These are phyloP conservation scores for Meteorus sp. DNA, from an alignment of 1,140 invertebrate species.

Conservation along the genomic window DNA sequence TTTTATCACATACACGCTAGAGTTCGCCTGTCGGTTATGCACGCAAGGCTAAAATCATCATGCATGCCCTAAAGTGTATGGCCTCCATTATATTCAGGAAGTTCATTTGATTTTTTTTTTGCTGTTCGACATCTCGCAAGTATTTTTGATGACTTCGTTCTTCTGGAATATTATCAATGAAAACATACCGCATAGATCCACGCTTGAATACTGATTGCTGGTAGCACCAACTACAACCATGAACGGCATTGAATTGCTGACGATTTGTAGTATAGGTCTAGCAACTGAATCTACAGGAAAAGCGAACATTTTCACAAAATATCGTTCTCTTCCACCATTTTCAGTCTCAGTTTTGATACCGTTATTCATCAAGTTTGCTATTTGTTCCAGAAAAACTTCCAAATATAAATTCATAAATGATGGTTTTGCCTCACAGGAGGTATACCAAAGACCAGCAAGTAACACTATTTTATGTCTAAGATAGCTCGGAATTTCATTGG, in stretches of 20 bases:
- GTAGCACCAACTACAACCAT: conserved; percentile 23
- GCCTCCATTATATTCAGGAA: conserved; percentile 14
- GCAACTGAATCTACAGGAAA: conserved; percentile 24
- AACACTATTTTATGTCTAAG: conserved; percentile 29
- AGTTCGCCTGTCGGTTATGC: too few species aligned
- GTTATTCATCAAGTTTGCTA: conserved; percentile 19
- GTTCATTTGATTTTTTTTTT: neutral
- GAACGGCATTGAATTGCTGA: conserved; percentile 22
- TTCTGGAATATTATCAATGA: neutral
- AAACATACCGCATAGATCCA: conserved; percentile 9
- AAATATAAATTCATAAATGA: conserved; percentile 28
- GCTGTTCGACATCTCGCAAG: conserved; percentile 5
- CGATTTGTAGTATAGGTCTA: conserved; percentile 19
- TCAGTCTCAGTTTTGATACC: conserved; percentile 18
- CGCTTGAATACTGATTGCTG: conserved; percentile 1
- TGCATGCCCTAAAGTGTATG: too few species aligned
- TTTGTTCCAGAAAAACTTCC: conserved; percentile 21
- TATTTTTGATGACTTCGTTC: conserved; percentile 17
- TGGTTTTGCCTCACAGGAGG: conserved; percentile 22
- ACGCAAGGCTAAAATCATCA: too few species aligned
- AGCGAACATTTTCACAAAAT: conserved; percentile 19
- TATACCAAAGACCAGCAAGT: conserved; percentile 29
- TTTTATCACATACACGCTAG: too few species aligned
- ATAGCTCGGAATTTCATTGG: conserved; percentile 30
- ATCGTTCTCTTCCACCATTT: conserved; percentile 11